Conservation (phyloP, 2,888 invertebrate species). For the Megamerina dolium region DNA sequence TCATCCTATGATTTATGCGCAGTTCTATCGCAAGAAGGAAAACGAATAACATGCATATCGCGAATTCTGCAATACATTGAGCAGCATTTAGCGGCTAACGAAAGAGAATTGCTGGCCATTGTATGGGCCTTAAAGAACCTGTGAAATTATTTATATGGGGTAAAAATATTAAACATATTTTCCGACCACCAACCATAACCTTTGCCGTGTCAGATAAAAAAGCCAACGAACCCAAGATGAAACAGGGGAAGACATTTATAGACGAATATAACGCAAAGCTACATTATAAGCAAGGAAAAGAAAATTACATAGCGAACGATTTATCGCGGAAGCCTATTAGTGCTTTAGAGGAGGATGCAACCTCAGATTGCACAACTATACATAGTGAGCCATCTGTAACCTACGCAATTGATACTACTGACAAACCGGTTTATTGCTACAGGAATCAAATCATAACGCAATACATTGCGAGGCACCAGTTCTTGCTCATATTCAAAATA, state of each 20-base stretch:
- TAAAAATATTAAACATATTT: no score
- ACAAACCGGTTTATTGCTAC: no score
- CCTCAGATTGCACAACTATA: slow-evolving; percentile 11
- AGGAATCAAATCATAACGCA: no score
- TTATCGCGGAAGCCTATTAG: slow-evolving; percentile 14
- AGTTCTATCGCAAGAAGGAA: slow-evolving; percentile 12
- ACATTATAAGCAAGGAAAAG: slow-evolving; percentile 15
- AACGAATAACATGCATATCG: slow-evolving; percentile 11
- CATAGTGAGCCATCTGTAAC: slow-evolving; percentile 12
- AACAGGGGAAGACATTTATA: no score
- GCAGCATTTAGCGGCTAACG: slow-evolving; percentile 8
- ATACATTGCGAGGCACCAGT: no score
- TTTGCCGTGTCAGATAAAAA: no score
- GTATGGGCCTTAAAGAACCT: no score
- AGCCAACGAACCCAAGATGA: no score
- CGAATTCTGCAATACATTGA: slow-evolving; percentile 6
- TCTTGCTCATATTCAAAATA: no score
- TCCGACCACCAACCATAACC: no score
- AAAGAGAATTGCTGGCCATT: slow-evolving; percentile 7
- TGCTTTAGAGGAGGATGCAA: slow-evolving; percentile 9
- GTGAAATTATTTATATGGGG: no score
- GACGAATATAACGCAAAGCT: no score
- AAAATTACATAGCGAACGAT: slow-evolving; percentile 16
- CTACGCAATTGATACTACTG: slow-evolving; percentile 11
- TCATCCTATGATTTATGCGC: slow-evolving; percentile 18